phyloP scores from a whole-genome alignment of 2,888 invertebrate species.

The Heliconius sara region DNA sequence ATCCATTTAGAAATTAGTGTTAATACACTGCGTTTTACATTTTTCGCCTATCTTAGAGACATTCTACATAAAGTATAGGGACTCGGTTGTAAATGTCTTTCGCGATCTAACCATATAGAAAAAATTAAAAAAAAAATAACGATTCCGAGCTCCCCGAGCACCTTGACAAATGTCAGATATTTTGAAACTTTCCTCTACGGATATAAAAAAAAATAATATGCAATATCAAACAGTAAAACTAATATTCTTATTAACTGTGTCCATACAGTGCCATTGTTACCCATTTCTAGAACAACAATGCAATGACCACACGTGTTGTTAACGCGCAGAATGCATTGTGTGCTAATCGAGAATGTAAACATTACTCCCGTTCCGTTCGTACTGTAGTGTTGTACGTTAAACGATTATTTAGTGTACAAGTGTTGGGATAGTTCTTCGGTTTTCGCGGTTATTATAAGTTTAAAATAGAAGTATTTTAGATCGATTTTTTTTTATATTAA shows the following conservation, averaged over 20 bases:
- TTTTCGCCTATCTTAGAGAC: no score
- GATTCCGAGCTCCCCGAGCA: no score
- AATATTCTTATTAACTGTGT: slow-evolving; percentile 29
- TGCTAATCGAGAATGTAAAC: slow-evolving; percentile 50
- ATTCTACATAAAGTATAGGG: no score
- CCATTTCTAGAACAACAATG: slow-evolving; percentile 51
- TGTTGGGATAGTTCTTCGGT: not conserved
- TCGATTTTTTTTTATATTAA: not conserved
- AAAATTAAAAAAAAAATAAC: no score
- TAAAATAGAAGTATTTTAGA: not conserved
- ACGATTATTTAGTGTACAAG: slow-evolving; percentile 7
- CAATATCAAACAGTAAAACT: not conserved
- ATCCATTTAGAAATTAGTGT: no score
- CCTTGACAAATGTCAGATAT: no score
- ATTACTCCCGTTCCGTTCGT: slow-evolving; percentile 36
- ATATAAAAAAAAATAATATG: no score
- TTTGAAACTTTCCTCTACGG: no score
- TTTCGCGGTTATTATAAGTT: not conserved
- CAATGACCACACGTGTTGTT: slow-evolving; percentile 40
- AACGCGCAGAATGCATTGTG: slow-evolving; percentile 47
- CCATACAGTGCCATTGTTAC: slow-evolving; percentile 49
- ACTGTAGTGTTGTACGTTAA: not conserved
- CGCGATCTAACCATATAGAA: no score
- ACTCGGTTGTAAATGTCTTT: no score
- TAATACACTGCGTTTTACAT: no score